Evolutionary conservation across 1,140 invertebrate genomes (phyloP), one percentile per base, ranked within the genome.

Genomic region (Caenorhabditis tropicalis): DNA sequence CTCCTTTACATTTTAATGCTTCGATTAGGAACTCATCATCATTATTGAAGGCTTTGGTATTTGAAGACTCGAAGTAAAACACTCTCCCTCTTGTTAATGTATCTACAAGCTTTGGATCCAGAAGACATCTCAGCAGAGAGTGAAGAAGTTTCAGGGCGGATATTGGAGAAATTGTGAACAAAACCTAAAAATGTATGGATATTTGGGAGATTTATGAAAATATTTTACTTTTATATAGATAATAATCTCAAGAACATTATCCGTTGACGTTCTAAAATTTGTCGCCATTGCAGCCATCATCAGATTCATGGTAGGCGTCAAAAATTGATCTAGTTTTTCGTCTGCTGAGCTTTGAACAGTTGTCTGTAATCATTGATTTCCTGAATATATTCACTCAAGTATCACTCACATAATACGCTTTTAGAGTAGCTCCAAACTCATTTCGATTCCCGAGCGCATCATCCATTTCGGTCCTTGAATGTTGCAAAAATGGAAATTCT

Each of bases 181-280:
- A 36, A 24, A 43, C 36, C 65, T 74, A 15, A 19, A 56, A 51
- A 51, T 6, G 15, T 4, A 51, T 0, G n/a, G 7, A n/a, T 16
- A 51, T 51, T 12, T 21, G 9, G 24, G 10, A 9, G 53, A 43
- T 43, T 43, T 43, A 1, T 15, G 24, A 27, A 10, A 5, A 46
- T 43, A 7, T 43, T 74, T 43, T 24, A 58, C 9, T 29, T 39
- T 74, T 5, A 74, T 74, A n/a, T 74, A 74, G 0, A 43, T 36
- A 74, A 74, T 74, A 12, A 74, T 74, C 15, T 74, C 65, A 1
- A 74, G n/a, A 74, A 74, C n/a, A 24, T 74, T 74, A 2, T 74
- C 65, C 9, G 33, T 74, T n/a, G 65, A 43, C 0, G 65, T 74
- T 21, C 10, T 43, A 10, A 74, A 74, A 29, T 43, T 24, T 1